phyloP scores from a whole-genome alignment of 2,797 vertebrate genomes.

The Moxostoma hubbsi region DNA sequence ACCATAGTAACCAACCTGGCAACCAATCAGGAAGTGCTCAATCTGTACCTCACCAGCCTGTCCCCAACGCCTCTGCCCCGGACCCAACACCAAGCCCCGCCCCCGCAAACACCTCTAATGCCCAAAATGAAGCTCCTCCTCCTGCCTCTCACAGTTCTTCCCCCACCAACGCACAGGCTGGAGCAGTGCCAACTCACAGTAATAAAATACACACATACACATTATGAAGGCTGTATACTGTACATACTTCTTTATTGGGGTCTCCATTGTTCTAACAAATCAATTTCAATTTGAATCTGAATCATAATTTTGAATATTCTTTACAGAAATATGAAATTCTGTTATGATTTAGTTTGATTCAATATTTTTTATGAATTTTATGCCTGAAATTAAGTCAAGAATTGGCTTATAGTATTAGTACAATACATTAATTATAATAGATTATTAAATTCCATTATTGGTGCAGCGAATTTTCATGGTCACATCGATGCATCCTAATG shows the following conservation, averaged over 20 bases:
- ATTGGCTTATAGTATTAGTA: no score
- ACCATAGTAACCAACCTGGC: slow-evolving; percentile 83
- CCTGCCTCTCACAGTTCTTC: slow-evolving; percentile 68
- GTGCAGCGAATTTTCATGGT: not conserved
- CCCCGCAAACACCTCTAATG: slow-evolving; percentile 72
- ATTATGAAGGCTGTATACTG: not conserved
- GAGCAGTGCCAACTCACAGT: slow-evolving; percentile 70
- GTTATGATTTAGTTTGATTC: no score
- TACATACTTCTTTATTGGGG: no score
- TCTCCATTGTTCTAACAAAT: no score
- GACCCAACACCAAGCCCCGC: slow-evolving; percentile 61
- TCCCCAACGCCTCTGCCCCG: slow-evolving; percentile 57
- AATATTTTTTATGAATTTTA: no score
- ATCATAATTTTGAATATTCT: no score
- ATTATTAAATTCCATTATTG: not conserved
- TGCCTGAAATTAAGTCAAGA: no score
- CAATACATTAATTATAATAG: not conserved
- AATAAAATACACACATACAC: slow-evolving; percentile 43
- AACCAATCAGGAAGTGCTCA: slow-evolving; percentile 74
- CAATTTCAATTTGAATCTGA: no score
- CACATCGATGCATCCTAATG: not conserved
- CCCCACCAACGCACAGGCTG: slow-evolving; percentile 70
- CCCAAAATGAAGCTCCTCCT: slow-evolving; percentile 72
- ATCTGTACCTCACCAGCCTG: slow-evolving; percentile 65
- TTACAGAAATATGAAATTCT: no score